Evolutionary conservation across 2,888 invertebrate species (phyloP).

Genomic region (Cylindroiulus punctatus): DNA sequence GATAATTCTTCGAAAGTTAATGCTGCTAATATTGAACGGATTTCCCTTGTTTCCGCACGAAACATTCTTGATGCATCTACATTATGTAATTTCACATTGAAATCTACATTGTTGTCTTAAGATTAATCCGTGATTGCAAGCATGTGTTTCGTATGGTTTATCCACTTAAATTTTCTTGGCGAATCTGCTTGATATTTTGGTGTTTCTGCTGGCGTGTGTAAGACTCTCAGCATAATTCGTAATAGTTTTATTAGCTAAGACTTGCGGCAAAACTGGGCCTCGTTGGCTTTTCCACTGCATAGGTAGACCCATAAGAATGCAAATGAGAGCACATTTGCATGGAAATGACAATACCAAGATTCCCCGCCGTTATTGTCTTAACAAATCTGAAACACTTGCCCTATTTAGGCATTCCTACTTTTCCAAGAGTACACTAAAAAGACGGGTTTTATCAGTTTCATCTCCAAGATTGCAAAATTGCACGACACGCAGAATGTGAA

Average conservation of each 20-base stretch:
- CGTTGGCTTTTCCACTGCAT: conserved; percentile 14
- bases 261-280: conserved; percentile 7
- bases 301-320: conserved; percentile 8
- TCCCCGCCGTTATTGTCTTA: conserved; percentile 14
- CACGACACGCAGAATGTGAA: background rate
- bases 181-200: background rate
- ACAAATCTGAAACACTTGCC: background rate
- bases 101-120: background rate
- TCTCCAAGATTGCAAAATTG: background rate
- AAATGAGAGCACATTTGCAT: conserved; percentile 28
- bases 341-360: conserved; percentile 25
- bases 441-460: background rate
- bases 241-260: conserved; percentile 28
- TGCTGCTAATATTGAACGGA: background rate
- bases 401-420: background rate
- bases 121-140: conserved; percentile 25
- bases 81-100: background rate
- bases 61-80: background rate
- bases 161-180: background rate
- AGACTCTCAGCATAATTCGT: background rate
- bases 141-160: background rate
- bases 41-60: background rate
- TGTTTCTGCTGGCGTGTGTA: conserved; percentile 4
- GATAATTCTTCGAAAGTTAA: no score
- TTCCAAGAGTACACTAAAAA: background rate